Evolutionary conservation across 2,113 vertebrate genomes (phyloP), one percentile per base, ranked within the genome.

Genomic region (Microcebus tavaratra): DNA sequence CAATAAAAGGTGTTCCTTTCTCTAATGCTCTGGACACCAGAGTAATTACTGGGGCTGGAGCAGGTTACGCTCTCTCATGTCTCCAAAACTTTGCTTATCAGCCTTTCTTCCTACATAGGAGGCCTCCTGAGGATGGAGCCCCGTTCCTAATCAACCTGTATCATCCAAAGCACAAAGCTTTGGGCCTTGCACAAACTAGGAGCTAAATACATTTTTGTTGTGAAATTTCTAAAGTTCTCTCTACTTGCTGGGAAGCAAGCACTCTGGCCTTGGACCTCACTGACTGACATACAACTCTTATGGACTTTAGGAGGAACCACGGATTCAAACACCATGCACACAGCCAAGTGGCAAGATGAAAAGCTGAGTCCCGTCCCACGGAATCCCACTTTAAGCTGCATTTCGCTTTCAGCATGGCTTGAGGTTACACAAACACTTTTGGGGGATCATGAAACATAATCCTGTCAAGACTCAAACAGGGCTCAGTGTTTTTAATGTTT

Each of bases 391-490:
- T 93, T 73, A 96, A 97, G 93, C 88, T 86, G 45, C 94, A 89
- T 98, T 98, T 98, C 88, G 88, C 93, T 96, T 96, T 94, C 36
- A 95, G 90, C 9, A 3, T 98, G 98, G 96, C 98, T 98, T 98
- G 97, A 98, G 98, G 98, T 98, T 98, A 98, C 59, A 90, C 88
- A 98, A 98, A 98, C 96, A 98, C 96, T 96, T 82, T 1, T 94
- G n/a, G 7, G n/a, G 25, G 97, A 98, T 98, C 96, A 83, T 97
- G 96, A 99, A 98, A 98, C 2, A 14, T 50, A 93, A 98, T 98
- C 98, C 97, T 97, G 50, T 94, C 96, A 93, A 96, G 98, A 96
- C 97, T 98, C 96, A 97, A 97, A 93, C 53, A 97, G 95, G 97
- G 97, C 90, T 98, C 97, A 95, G 97, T 97, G 96, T 97, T 98